phyloP scores from a whole-genome alignment of 2,888 invertebrate genomes.

The Drosophila diplacantha region DNA sequence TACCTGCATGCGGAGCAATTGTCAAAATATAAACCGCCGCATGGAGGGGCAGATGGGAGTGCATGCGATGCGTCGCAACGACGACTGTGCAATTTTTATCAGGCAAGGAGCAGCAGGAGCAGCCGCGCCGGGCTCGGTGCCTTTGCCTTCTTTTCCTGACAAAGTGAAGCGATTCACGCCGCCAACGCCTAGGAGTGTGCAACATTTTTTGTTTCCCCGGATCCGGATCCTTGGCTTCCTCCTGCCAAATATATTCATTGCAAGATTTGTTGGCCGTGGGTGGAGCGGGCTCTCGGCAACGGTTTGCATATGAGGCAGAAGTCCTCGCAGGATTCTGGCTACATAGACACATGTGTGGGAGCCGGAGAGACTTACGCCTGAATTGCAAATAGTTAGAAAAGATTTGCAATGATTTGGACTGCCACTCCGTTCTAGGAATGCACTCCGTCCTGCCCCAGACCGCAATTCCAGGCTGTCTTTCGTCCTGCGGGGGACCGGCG shows the following conservation, averaged over 20 bases:
- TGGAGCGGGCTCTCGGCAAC: conserved; percentile 20
- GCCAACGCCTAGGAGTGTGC: conserved; percentile 70
- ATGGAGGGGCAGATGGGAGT: not conserved
- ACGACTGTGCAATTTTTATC: conserved; percentile 38
- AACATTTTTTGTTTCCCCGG: conserved; percentile 37
- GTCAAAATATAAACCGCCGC: conserved; percentile 67
- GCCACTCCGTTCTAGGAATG: conserved; percentile 44
- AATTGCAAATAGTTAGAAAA: conserved; percentile 76
- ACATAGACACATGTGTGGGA: conserved; percentile 18
- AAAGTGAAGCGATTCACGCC: conserved; percentile 63
- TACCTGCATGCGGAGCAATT: conserved; percentile 47
- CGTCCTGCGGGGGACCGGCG: conserved; percentile 33
- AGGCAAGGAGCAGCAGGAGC: conserved; percentile 31
- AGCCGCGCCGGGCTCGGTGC: conserved; percentile 11
- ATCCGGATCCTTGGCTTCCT: conserved; percentile 36
- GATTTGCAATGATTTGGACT: conserved; percentile 69
- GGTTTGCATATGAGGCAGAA: conserved; percentile 57
- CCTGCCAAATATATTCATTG: conserved; percentile 75
- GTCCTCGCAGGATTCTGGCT: conserved; percentile 16
- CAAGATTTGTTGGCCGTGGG: conserved; percentile 69
- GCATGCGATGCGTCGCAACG: conserved; percentile 11
- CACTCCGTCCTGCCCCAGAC: conserved; percentile 31
- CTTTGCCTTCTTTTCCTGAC: conserved; percentile 9
- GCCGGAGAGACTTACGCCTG: conserved; percentile 71
- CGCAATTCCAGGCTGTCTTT: conserved; percentile 36